Conservation (phyloP, 2,113 vertebrate genomes). For the Regulus satrapa region DNA sequence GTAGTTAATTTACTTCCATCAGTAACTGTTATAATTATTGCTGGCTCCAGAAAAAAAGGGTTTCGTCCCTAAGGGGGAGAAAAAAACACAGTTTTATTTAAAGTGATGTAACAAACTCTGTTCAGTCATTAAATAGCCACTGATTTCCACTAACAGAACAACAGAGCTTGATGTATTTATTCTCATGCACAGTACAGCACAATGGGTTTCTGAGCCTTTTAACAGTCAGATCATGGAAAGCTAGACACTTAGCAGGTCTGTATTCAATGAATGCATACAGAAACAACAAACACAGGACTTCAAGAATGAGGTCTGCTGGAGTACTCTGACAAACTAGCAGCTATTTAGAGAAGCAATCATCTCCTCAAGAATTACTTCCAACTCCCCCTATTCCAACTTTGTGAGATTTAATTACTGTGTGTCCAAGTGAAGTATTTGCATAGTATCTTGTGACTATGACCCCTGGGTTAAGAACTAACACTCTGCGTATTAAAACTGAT, state of each 20-base stretch:
- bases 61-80: conserved; percentile 82
- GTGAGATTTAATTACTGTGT: background rate
- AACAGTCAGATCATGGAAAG: background rate
- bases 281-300: background rate
- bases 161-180: background rate
- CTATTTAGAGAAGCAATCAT: background rate
- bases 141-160: background rate
- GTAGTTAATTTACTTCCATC: conserved; percentile 92
- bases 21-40: conserved; percentile 91
- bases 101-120: background rate
- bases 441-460: background rate
- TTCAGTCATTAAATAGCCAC: background rate
- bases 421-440: background rate
- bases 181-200: background rate
- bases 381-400: background rate
- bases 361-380: background rate
- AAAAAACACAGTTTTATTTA: background rate
- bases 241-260: background rate
- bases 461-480: background rate
- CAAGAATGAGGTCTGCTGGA: background rate
- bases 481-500: background rate
- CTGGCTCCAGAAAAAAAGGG: conserved; percentile 91
- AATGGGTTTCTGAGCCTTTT: background rate
- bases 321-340: background rate
- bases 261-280: background rate